Evolutionary conservation across 2,888 invertebrate species (phyloP).

Genomic region (Hypselothyrea guttata): DNA sequence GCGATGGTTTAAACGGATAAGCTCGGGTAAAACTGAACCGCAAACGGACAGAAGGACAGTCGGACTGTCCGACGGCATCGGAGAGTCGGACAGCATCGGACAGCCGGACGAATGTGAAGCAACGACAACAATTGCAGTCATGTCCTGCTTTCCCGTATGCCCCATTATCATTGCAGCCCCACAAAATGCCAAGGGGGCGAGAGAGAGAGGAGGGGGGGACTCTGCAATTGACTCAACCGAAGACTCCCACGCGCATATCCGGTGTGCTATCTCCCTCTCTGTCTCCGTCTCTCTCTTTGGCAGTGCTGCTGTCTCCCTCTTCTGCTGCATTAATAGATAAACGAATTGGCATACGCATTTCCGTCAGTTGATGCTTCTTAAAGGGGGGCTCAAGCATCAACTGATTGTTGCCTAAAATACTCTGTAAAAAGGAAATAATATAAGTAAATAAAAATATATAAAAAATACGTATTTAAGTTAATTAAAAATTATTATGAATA

Average conservation of each 20-base stretch:
- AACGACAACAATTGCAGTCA: constrained; percentile 31
- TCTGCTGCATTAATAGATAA: constrained; percentile 67
- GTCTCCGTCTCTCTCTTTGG: constrained; percentile 1
- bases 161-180: constrained; percentile 16
- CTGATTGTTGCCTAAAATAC: too few relatives aligned
- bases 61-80: background rate
- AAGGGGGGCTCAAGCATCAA: too few relatives aligned
- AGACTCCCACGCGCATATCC: constrained; percentile 71
- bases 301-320: constrained; percentile 20
- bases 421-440: too few relatives aligned
- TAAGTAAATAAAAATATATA: too few relatives aligned
- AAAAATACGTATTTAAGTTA: too few relatives aligned
- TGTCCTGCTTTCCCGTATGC: constrained; percentile 38
- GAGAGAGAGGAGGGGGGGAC: background rate
- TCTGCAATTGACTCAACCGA: constrained; percentile 5
- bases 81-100: constrained; percentile 4
- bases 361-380: too few relatives aligned
- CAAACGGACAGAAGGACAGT: constrained; percentile 3
- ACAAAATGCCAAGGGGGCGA: constrained; percentile 1
- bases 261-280: constrained; percentile 13
- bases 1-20: constrained; percentile 57
- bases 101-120: constrained; percentile 6
- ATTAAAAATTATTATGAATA: too few relatives aligned
- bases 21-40: constrained; percentile 20
- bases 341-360: constrained; percentile 68